Conservation (phyloP, 2,888 invertebrate genomes). For the Acrobeloides nanus region DNA sequence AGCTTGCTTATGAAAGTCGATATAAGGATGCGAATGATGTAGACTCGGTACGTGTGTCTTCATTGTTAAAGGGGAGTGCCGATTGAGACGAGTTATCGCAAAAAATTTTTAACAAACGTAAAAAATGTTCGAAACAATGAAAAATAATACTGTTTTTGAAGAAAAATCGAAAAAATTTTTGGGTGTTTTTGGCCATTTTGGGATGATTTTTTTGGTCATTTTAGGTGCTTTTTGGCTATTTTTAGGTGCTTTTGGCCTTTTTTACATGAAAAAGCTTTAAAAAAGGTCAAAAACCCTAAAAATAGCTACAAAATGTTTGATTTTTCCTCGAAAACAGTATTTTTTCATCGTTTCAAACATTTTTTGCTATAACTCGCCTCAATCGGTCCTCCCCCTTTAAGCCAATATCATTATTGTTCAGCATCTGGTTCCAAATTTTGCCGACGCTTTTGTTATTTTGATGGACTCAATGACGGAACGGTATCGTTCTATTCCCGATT, state of each 20-base stretch:
- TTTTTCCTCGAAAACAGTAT: no score
- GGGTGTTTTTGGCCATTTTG: constrained; percentile 1
- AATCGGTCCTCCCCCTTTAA: no score
- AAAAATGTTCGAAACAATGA: not conserved
- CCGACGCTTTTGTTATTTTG: constrained; percentile 29
- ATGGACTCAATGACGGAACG: constrained; percentile 35
- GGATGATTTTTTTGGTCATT: constrained; percentile 7
- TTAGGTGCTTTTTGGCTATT: not conserved
- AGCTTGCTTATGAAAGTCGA: constrained; percentile 21
- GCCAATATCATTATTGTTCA: no score
- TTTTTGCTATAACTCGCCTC: no score
- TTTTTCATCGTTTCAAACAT: no score
- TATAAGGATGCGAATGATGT: constrained; percentile 25
- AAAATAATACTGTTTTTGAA: constrained; percentile 9
- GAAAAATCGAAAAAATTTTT: constrained; percentile 1
- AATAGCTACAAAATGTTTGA: no score
- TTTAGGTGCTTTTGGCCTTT: not conserved
- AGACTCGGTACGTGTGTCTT: constrained; percentile 17
- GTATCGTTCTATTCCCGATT: constrained; percentile 24
- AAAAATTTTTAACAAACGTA: no score
- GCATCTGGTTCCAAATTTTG: constrained; percentile 30
- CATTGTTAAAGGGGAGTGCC: no score
- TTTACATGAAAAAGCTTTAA: not conserved
- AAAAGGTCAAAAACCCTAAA: no score
- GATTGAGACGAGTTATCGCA: no score